These are phyloP conservation scores for Clitarchus hookeri DNA, from an alignment of 2,888 invertebrate genomes.

Conservation along the genomic window DNA sequence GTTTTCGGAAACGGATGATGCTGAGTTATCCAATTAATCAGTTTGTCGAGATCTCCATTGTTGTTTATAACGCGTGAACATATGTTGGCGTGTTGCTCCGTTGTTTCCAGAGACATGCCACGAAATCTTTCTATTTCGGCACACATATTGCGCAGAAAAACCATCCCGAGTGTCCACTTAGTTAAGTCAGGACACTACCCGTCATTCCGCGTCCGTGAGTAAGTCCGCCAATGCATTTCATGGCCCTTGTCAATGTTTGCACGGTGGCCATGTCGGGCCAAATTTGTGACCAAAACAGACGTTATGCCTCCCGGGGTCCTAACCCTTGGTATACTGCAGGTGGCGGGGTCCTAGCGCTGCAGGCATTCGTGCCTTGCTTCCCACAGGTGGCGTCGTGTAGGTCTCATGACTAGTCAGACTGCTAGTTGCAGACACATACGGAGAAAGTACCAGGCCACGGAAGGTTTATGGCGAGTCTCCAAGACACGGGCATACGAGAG, in stretches of 20 bases:
- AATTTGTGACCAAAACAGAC: not conserved
- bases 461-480: too few relatives aligned
- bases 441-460: too few relatives aligned
- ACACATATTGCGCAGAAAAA: not conserved
- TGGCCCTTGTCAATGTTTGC: slow-evolving; percentile 22
- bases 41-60: not conserved
- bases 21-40: not conserved
- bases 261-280: slow-evolving; percentile 25
- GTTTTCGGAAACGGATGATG: not conserved
- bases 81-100: not conserved
- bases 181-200: not conserved
- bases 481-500: too few relatives aligned
- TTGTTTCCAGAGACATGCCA: not conserved
- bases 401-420: too few relatives aligned
- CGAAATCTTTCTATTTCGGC: not conserved
- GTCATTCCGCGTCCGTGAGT: not conserved
- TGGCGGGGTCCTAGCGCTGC: too few relatives aligned
- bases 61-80: not conserved
- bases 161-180: not conserved
- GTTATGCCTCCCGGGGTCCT: too few relatives aligned
- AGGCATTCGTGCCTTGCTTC: too few relatives aligned
- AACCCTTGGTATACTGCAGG: too few relatives aligned
- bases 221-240: slow-evolving; percentile 26
- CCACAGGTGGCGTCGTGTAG: too few relatives aligned
- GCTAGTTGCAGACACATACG: too few relatives aligned